Base-by-base conservation (phyloP, 1,140 invertebrate genomes). In the Sminthurides bifidus region DNA sequence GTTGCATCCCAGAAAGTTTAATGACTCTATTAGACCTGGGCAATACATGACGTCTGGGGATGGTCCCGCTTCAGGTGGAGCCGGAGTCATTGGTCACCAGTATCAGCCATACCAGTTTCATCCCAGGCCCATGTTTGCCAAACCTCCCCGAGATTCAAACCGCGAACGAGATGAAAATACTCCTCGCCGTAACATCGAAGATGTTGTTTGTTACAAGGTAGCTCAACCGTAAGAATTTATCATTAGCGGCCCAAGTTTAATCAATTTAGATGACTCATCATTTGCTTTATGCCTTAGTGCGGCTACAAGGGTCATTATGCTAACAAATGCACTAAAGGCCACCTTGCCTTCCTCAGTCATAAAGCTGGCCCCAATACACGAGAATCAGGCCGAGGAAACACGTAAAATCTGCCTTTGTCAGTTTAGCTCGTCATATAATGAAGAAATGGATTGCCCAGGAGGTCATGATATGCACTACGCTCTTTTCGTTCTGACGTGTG, bases 281-380 rank as follows among this genome's bases (percentile, higher is more conserved):
- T 5, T 21, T 21, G 4, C n/a, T 12, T 8, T 54, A 19, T 15
- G 62, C 59, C 64, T 50, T 72, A 81, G 76, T 98, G 96, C 74
- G 94, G 94, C 6, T 87, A 91, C 40, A 97, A 96, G 72, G 96
- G 96, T 15, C 96, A 99, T 74, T 99, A 98, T 71, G 96, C 96
- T 1, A 99, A 99, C 71, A 92, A 92, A 69, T 99, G 95, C 74
- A 87, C 90, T 0, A 98, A 98, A 70, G 92, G 92, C 33, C 91
- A 95, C 72, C 75, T 96, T 40, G 92, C 93, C 5, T 97, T 96
- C 71, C 77, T 97, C 14, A 92, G 87, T 60, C 83, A 82, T 58
- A 66, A 68, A 44, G 60, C 56, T 21, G 54, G 60, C 2, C 52
- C 52, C 3, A 55, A 55, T 29, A 48, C 43, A 21, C 43, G 53